A percentile compares a stretch with the other conserved stretches of the same genome.
phyloP scores from a whole-genome alignment of 2,113 vertebrate genomes.

The Cryptomyrus ogoouensis region DNA sequence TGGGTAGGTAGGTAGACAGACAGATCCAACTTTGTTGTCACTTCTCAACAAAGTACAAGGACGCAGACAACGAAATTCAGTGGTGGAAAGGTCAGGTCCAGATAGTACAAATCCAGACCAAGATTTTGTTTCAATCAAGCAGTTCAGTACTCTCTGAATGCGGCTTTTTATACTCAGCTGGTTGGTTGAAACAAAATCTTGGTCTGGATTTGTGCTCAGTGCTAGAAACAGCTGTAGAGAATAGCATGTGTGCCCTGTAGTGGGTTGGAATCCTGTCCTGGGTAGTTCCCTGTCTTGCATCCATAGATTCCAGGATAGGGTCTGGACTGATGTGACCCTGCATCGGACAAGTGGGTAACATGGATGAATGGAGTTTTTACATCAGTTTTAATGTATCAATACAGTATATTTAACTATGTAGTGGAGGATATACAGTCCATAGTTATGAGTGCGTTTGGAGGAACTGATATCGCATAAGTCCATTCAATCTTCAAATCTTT shows the following conservation, averaged over 20 bases:
- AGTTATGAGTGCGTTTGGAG: neutral
- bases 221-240: neutral
- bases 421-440: neutral
- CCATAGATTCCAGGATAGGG: neutral
- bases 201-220: neutral
- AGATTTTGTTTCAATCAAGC: neutral
- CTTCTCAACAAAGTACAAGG: neutral
- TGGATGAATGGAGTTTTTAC: neutral
- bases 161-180: neutral
- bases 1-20: neutral
- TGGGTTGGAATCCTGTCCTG: neutral
- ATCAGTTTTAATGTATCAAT: neutral
- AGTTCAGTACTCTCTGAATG: neutral
- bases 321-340: neutral
- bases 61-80: neutral
- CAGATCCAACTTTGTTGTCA: neutral
- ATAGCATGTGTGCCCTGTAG: neutral
- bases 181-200: neutral
- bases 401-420: neutral
- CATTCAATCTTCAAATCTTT: neutral
- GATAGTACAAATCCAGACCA: neutral
- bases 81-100: neutral
- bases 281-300: neutral
- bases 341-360: neutral
- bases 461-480: neutral